Base-by-base conservation (phyloP, 2,797 vertebrate genomes). In the Danio albolineatus region DNA sequence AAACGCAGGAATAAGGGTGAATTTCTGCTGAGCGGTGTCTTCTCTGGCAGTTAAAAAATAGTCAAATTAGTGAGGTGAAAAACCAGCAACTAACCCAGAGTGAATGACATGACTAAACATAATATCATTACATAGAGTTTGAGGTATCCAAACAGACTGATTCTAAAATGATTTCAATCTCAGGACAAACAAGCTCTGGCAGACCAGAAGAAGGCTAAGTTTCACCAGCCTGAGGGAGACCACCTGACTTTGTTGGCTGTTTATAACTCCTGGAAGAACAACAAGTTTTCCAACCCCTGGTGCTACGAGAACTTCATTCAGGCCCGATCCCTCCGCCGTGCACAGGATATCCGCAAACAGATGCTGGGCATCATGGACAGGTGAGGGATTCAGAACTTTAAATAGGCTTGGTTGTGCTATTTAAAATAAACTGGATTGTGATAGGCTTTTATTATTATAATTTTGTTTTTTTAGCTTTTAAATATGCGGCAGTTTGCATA, bases 301-400 rank as follows among this genome's bases (percentile, higher is more conserved):
- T 99, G 98, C 87, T 99, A 99, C 0, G 98, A 99, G 88, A 99
- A 99, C 75, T 99, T 99, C 56, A 99, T 99, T 87, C 98, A 99
- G 89, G 98, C 98, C 0, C 94, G 98, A 28, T 99, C 98, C 7
- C 92, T 99, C 28, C 95, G 97, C 46, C 89, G 98, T 54, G 97
- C 95, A 0, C 98, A 99, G 89, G 98, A 99, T 87, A 99, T 99
- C 85, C 97, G 97, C 88, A 99, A 99, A 82, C 98, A 99, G 91
- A 99, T 99, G 98, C 78, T 99, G 91, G 97, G 98, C 13, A 99
- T 99, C 85, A 99, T 99, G 98, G 98, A 99, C 93, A 93, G 98
- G 96, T 96, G 86, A 89, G 86, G 14, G 0, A 28, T 17, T 60
- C 4, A 21, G 7, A 66, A 43, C 19, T 74, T 65, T 53, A 69